Evolutionary conservation across 1,140 invertebrate genomes (phyloP).

Genomic region (Linepithema humile): DNA sequence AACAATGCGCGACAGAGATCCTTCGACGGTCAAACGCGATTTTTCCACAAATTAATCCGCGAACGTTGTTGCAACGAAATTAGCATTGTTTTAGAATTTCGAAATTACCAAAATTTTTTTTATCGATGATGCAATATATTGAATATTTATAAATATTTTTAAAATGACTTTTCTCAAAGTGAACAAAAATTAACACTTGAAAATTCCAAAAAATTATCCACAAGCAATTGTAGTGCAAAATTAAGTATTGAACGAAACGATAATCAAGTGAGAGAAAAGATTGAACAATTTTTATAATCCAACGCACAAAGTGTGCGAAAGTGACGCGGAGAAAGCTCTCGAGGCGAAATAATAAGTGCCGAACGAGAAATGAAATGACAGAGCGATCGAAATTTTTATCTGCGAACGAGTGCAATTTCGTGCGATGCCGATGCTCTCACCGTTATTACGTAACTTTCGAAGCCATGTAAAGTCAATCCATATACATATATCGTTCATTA

Average conservation of each 20-base stretch:
- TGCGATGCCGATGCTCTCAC: not conserved
- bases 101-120: not conserved
- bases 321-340: not conserved
- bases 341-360: not conserved
- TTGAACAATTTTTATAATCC: too few relatives aligned
- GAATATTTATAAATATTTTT: not conserved
- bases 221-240: too few relatives aligned
- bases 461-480: slow-evolving; percentile 11
- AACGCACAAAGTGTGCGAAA: too few relatives aligned
- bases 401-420: slow-evolving; percentile 4
- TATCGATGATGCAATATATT: not conserved
- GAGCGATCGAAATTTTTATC: slow-evolving; percentile 19
- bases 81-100: not conserved
- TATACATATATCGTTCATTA: slow-evolving; percentile 44
- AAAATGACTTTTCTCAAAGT: too few relatives aligned
- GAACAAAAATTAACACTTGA: too few relatives aligned
- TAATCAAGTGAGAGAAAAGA: too few relatives aligned
- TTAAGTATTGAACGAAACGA: too few relatives aligned
- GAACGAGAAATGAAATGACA: slow-evolving; percentile 4
- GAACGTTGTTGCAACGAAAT: slow-evolving; percentile 23
- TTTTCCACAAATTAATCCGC: slow-evolving; percentile 14
- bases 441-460: slow-evolving; percentile 49
- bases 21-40: slow-evolving; percentile 42
- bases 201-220: too few relatives aligned
- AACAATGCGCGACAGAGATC: slow-evolving; percentile 52